Base-by-base conservation (phyloP, 2,888 invertebrate species). In the Salpingus planirostris region DNA sequence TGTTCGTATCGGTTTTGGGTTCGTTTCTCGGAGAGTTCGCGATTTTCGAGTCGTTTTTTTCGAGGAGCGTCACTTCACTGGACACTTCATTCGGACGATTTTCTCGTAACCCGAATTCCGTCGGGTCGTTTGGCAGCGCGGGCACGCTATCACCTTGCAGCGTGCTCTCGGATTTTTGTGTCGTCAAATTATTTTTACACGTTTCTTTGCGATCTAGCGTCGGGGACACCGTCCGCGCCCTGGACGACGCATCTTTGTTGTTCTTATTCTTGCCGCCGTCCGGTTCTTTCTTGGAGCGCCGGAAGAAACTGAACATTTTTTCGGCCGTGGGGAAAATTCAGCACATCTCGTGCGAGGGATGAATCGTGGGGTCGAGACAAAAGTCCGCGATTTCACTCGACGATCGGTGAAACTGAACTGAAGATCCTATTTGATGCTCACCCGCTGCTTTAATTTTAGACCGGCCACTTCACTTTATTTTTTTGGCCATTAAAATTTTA, bases 261-360 rank as follows among this genome's bases (percentile, higher is more conserved):
- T 36, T 50, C 27, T 45, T 47, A 15, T 44, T 40, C 14, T 36
- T 37, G n/a, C 31, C n/a, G n/a, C n/a, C 30, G 21, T 32, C 36
- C 3, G 43, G 33, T 13, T 59, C 60, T 36, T 59, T 61, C 43
- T 55, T 59, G 8, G 59, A 54, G 36, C 52, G 50, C 38, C 48
- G 50, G 44, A 61, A 61, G 42, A 61, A 61, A 42, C 46, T 58
- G 42, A 61, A 61, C 61, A 61, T 59, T 34, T 32, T 39, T 21
- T 23, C 27, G 11, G n/a, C n/a, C n/a, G n/a, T n/a, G n/a, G n/a
- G n/a, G n/a, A n/a, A 27, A 11, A 29, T 14, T 24, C 10, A 11
- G 6, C 7, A n/a, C 11, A 5, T 2, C 6, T 18, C 18, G 7
- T 2, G 15, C 2, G 18, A 2, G 7, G 11, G 4, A 12, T 14